Percentiles rank a stretch among this genome's conserved stretches.
Evolutionary conservation across 2,797 vertebrate species (phyloP).

Genomic region (Bradypus variegatus): DNA sequence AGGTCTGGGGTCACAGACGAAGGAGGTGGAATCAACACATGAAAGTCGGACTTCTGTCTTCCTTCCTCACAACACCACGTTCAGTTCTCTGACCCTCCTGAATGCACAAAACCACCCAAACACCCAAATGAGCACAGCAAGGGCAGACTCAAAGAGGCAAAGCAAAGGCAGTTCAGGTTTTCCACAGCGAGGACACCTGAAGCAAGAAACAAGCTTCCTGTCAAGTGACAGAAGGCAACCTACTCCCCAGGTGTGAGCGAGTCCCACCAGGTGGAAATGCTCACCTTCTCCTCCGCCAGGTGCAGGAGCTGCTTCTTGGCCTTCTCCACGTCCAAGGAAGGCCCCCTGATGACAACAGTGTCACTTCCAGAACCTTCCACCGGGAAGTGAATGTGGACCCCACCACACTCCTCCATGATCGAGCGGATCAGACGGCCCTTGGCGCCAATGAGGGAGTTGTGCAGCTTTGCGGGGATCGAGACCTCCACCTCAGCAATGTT

Average conservation of each 20-base stretch:
- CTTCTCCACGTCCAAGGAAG: conserved; percentile 93
- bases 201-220: not conserved
- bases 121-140: too few relatives aligned
- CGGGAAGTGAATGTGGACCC: conserved; percentile 98
- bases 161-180: not conserved
- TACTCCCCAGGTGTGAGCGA: not conserved
- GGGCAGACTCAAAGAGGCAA: not conserved
- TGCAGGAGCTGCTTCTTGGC: conserved; percentile 94
- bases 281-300: conserved; percentile 98
- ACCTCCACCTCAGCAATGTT: conserved; percentile 96
- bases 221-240: not conserved
- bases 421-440: conserved; percentile 98
- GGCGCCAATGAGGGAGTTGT: conserved; percentile 96
- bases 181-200: not conserved
- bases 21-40: not conserved
- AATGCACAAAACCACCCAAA: not conserved
- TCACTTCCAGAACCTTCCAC: conserved; percentile 96
- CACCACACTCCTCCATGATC: conserved; percentile 99
- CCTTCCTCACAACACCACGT: not conserved
- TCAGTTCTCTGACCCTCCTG: not conserved
- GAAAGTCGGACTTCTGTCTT: not conserved
- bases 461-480: conserved; percentile 94
- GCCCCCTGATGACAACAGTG: conserved; percentile 94
- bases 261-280: not conserved
- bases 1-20: not conserved